Conservation (phyloP, 2,113 vertebrate species). For the Ptychochromis oligacanthus region DNA sequence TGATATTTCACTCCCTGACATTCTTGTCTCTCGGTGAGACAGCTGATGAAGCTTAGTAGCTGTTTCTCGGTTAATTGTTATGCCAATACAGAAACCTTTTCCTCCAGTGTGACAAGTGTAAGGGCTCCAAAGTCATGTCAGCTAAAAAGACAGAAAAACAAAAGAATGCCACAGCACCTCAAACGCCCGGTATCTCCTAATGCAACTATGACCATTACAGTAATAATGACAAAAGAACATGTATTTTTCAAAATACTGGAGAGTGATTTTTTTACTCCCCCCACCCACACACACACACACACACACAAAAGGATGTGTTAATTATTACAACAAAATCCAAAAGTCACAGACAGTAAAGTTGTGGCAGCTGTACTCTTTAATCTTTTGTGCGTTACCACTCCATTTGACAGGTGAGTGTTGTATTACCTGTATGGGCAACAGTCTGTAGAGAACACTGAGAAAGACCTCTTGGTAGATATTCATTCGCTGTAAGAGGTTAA, state of each 20-base stretch:
- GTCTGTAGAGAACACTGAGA: slow-evolving; percentile 90
- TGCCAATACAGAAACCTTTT: slow-evolving; percentile 54
- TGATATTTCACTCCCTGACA: slow-evolving; percentile 45
- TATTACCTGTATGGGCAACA: slow-evolving; percentile 90
- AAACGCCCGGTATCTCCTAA: not conserved
- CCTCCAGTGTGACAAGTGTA: slow-evolving; percentile 36
- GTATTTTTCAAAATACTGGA: not conserved
- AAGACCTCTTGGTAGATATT: slow-evolving; percentile 99
- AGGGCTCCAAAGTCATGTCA: slow-evolving; percentile 8
- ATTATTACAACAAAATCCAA: not conserved
- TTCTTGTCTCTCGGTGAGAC: slow-evolving; percentile 23
- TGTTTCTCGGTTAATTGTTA: slow-evolving; percentile 49
- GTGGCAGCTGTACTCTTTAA: not conserved
- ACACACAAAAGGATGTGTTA: not conserved
- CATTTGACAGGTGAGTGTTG: not conserved
- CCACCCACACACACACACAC: not conserved
- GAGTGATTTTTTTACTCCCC: not conserved
- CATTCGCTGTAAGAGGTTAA: slow-evolving; percentile 97
- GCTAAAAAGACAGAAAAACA: slow-evolving; percentile 12
- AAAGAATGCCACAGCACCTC: slow-evolving; percentile 37
- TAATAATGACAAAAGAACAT: not conserved
- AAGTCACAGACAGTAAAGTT: not conserved
- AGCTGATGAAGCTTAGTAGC: slow-evolving; percentile 19
- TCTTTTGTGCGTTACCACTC: not conserved
- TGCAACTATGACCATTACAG: not conserved